phyloP scores from a whole-genome alignment of 2,888 invertebrate genomes.

The Melanargia galathea region DNA sequence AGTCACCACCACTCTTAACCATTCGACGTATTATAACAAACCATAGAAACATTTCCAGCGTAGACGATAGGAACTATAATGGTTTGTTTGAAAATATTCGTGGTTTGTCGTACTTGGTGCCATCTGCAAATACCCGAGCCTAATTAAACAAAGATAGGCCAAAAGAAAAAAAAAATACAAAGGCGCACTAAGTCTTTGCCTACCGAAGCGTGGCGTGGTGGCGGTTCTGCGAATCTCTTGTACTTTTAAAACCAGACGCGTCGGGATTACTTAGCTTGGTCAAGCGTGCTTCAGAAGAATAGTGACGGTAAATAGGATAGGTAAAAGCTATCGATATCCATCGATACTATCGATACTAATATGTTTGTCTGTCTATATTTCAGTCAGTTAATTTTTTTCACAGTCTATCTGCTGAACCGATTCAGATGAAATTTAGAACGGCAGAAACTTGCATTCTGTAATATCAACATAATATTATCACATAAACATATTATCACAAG shows the following conservation, averaged over 20 bases:
- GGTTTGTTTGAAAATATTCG: slow-evolving; percentile 7
- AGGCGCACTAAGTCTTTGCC: slow-evolving; percentile 54
- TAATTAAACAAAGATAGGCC: slow-evolving; percentile 51
- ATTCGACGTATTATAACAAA: slow-evolving; percentile 1
- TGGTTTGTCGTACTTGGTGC: slow-evolving; percentile 20
- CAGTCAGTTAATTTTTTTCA: neutral
- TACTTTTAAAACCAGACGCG: slow-evolving; percentile 55
- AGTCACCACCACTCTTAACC: slow-evolving; percentile 1
- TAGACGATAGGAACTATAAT: slow-evolving; percentile 10
- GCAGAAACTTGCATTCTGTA: too few relatives aligned
- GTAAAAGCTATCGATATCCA: slow-evolving; percentile 19
- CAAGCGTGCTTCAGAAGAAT: slow-evolving; percentile 51
- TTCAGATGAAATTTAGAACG: neutral
- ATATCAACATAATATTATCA: too few relatives aligned
- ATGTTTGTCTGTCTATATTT: neutral
- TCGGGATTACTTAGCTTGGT: slow-evolving; percentile 68
- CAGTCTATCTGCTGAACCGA: neutral
- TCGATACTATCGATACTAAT: slow-evolving; percentile 34
- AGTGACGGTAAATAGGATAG: slow-evolving; percentile 22
- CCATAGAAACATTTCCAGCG: slow-evolving; percentile 5
- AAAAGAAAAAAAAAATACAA: slow-evolving; percentile 45
- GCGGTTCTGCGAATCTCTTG: slow-evolving; percentile 63
- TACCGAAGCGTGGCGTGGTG: slow-evolving; percentile 56
- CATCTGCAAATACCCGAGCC: slow-evolving; percentile 41
- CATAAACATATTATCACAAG: too few relatives aligned